Percentiles rank a stretch among this genome's conserved stretches.
Evolutionary conservation across 1,140 invertebrate species (phyloP).

Genomic region (Polypedilum vanderplanki): DNA sequence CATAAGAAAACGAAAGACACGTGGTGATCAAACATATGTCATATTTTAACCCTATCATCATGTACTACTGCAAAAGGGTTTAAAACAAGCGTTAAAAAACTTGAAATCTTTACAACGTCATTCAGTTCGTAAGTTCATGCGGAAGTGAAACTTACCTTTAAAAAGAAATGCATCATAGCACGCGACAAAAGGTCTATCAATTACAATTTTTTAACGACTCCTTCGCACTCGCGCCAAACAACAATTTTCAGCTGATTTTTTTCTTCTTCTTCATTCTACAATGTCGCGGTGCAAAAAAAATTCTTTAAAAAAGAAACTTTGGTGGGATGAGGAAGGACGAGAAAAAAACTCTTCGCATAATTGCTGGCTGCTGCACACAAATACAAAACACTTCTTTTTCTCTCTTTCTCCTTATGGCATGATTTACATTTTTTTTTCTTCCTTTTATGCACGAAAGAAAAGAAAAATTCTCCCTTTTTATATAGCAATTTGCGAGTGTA

Average conservation of each 20-base stretch:
- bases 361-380: too few species aligned
- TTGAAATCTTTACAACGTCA: too few species aligned
- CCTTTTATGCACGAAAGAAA: too few species aligned
- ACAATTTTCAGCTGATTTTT: constrained; percentile 28
- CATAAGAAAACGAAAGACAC: too few species aligned
- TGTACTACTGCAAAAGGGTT: too few species aligned
- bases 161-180: not conserved
- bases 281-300: constrained; percentile 13
- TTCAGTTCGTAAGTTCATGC: not conserved
- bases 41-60: too few species aligned
- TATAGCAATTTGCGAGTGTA: not conserved
- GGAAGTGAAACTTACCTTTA: not conserved
- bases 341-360: not conserved
- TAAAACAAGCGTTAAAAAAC: too few species aligned
- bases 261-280: not conserved
- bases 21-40: too few species aligned
- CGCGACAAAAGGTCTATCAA: not conserved
- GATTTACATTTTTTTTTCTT: too few species aligned
- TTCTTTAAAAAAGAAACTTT: not conserved
- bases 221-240: not conserved
- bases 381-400: too few species aligned
- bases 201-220: not conserved
- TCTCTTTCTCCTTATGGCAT: too few species aligned
- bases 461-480: not conserved
- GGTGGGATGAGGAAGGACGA: not conserved